Evolutionary conservation across 2,113 vertebrate genomes (phyloP), one percentile per base, ranked within the genome.

Genomic region (Taxidea taxus): DNA sequence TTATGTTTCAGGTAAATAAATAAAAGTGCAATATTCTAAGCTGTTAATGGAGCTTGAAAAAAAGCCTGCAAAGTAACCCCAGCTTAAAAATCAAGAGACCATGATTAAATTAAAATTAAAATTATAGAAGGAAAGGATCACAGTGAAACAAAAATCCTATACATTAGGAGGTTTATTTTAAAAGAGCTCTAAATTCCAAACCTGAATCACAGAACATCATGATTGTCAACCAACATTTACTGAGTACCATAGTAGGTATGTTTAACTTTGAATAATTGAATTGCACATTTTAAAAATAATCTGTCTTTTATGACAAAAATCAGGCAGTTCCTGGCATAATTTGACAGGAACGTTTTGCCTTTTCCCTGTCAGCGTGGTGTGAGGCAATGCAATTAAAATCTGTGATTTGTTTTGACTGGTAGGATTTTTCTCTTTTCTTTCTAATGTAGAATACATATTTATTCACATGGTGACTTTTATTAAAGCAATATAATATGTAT

Each of bases 211-310:
- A 91, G 82, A 91, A 94, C 90, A 83, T 70, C 84, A 77, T 21
- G 42, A 97, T 77, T 96, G 95, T 94, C 90, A 95, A 37, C 54
- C 87, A 95, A 64, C 93, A 74, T 90, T 87, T 96, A 95, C 90
- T 91, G 97, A 87, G 60, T 83, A 60, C 89, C 89, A 54, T 75
- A 89, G 78, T 74, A 93, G 91, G 78, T 84, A 84, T 96, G 64
- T 92, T 96, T 94, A 96, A 97, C 94, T 95, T 94, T 20, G 87
- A 97, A 97, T 98, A 98, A 98, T 95, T 98, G 96, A 98, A 96
- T 97, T 60, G 60, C 87, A 97, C 89, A 95, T 98, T 98, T 97
- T 10, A 97, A 95, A 97, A 97, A 96, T 97, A 93, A 97, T 97
- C 97, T 97, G 94, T 96, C 97, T 97, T 91, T 98, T 87, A 94